phyloP scores from a whole-genome alignment of 2,113 vertebrate species.

The Callipepla squamata region DNA sequence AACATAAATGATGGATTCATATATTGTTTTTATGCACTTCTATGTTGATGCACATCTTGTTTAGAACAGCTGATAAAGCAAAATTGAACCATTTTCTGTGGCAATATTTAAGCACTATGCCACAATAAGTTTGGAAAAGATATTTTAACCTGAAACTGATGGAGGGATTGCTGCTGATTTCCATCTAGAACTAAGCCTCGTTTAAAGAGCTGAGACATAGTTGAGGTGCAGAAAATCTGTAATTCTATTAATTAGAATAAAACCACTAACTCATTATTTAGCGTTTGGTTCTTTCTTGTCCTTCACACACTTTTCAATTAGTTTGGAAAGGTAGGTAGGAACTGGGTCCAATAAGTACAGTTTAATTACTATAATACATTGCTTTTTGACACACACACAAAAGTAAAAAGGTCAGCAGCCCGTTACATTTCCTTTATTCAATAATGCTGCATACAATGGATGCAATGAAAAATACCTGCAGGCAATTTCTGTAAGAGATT shows the following conservation, averaged over 20 bases:
- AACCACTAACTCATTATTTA: background rate
- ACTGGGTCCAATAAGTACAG: background rate
- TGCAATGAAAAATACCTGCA: slow-evolving; percentile 8
- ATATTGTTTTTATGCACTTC: background rate
- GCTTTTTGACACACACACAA: background rate
- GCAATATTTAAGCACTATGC: background rate
- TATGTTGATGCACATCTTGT: background rate
- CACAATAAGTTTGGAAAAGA: background rate
- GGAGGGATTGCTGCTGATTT: background rate
- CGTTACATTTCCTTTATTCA: slow-evolving; percentile 25
- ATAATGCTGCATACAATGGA: slow-evolving; percentile 29
- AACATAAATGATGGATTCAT: background rate
- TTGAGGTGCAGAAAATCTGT: background rate
- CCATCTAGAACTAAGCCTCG: background rate
- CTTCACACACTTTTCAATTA: background rate
- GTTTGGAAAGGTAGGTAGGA: background rate
- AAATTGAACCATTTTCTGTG: background rate
- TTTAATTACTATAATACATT: slow-evolving; percentile 47
- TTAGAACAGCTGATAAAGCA: background rate
- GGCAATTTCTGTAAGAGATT: background rate
- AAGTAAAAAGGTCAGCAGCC: background rate
- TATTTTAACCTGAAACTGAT: background rate
- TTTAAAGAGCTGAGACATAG: background rate
- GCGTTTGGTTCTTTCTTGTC: background rate
- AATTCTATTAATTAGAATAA: slow-evolving; percentile 34